Evolutionary conservation across 2,888 invertebrate genomes (phyloP), one percentile per base, ranked within the genome.

Genomic region (Lasius platythorax): DNA sequence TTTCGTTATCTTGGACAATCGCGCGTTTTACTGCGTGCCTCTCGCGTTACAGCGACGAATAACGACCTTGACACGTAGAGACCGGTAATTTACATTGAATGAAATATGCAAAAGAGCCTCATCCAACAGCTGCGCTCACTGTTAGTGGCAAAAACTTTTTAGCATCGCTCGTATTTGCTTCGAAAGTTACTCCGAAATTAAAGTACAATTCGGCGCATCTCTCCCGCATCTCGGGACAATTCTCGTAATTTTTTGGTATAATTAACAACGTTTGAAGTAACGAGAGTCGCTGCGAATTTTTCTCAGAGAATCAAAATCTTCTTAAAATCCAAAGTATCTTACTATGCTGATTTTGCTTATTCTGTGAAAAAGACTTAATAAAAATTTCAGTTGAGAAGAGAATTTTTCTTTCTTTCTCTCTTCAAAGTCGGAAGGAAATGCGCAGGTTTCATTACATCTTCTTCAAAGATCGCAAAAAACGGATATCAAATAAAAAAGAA

Each of bases 171-270:
- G 46, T 81, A 72, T 73, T 81, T 81, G 40, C 28, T 12, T 9
- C 18, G 61, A 37, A 43, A 61, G 15, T 81, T 72, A 37, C 33
- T 11, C 28, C 46, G 28, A 61, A 81, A 72, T 73, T 81, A 58
- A 81, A 81, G 46, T 46, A 40, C 58, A 33, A 23, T n/a, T 61
- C 33, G 58, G 18, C n/a, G 1, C n/a, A 53, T 53, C 46, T 76
- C 11, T 79, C 58, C 79, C 58, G 72, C 79, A 72, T 61, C 72
- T 43, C 12, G n/a, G 8, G 23, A 37, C 23, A 72, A 46, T 81
- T 61, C 46, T 61, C 46, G 33, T 72, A 61, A 72, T 37, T 61
- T 33, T 81, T 72, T 18, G 37, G 8, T 37, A 33, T 72, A 72
- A 81, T 81, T 72, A 79, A 43, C 78, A 43, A 37, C n/a, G 40